Evolutionary conservation across 2,113 vertebrate species (phyloP).

Genomic region (Tyto alba): DNA sequence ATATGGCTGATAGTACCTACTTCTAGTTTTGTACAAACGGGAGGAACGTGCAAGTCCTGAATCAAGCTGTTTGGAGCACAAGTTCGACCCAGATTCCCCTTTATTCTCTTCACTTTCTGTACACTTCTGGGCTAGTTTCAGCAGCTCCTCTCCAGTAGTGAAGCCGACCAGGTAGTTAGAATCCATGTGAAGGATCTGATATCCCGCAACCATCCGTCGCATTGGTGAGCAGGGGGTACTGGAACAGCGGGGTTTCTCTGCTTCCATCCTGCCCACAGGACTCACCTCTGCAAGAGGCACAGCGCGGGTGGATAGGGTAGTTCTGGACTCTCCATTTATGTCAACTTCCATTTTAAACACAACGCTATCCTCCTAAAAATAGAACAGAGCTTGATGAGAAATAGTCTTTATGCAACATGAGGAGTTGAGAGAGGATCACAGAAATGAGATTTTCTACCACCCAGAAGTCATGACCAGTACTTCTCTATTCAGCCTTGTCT

Average conservation of each 20-base stretch:
- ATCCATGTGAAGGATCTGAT: conserved; percentile 97
- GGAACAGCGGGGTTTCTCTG: conserved; percentile 89
- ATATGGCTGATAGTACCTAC: conserved; percentile 91
- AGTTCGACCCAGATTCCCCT: conserved; percentile 68
- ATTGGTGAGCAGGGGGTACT: conserved; percentile 94
- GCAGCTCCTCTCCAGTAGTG: conserved; percentile 91
- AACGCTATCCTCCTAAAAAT: conserved; percentile 60
- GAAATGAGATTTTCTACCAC: not conserved
- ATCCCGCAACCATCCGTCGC: conserved; percentile 84
- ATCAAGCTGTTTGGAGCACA: conserved; percentile 79
- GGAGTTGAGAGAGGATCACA: not conserved
- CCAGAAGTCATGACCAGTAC: not conserved
- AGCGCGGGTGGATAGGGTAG: conserved; percentile 76
- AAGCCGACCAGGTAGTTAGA: conserved; percentile 95
- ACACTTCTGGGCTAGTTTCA: conserved; percentile 89
- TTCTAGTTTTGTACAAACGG: conserved; percentile 84
- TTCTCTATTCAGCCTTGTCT: not conserved
- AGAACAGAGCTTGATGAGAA: conserved; percentile 56
- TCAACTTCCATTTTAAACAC: conserved; percentile 90
- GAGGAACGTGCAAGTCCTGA: conserved; percentile 81
- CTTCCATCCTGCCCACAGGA: conserved; percentile 74
- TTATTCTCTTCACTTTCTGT: conserved; percentile 75
- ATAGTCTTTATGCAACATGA: not conserved
- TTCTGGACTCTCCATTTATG: conserved; percentile 83
- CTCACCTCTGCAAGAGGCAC: conserved; percentile 77